Evolutionary conservation across 2,888 invertebrate species (phyloP), one percentile per base, ranked within the genome.

Genomic region (Catotricha subobsoleta): DNA sequence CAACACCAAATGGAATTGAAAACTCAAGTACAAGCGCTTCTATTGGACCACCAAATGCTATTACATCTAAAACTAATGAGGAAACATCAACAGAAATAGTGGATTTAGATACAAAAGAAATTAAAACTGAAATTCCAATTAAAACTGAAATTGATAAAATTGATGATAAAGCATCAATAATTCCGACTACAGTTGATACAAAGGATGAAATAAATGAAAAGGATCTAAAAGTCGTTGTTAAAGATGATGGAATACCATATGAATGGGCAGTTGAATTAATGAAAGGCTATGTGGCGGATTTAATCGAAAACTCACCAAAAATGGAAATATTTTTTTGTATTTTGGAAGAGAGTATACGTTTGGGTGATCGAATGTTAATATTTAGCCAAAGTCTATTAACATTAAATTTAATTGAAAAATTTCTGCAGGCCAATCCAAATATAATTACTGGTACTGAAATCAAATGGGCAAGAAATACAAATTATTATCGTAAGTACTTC

Each of bases 331-430:
- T 97, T 53, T 84, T 95, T 60, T 81, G 82, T 49, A 80, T 98
- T 46, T 67, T 98, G 38, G 80, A 86, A 49, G 87, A 92, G 60
- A 83, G 90, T 48, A 76, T 95, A 41, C 70, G 72, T 44, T 60
- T 82, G 45, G 90, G 88, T 1, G 97, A 98, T 63, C 78, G 95
- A 46, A 69, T 97, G 43, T 67, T 98, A 41, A 74, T 97, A 3
- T 98, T 98, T 60, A 94, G 94, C 52, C 95, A 97, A 61, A 94
- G 92, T 52, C 69, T 98, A 44, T 80, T 94, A 50, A 97, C 97
- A 1, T 65, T 98, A 48, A 88, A 92, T 68, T 71, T 94, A 45
- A 84, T 98, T 46, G 97, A 98, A 67, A 83, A 88, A 56, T 91
- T 90, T 59, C 68, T 97, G 47, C 80, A 81, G 54, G 73, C 72